Conservation (phyloP, 2,113 vertebrate genomes). For the Rattus norvegicus region GRCr8 NC_086022.1:28547001-28547500, state of each 20-base stretch:
- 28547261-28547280: slow-evolving; percentile 79
- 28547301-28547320: slow-evolving; percentile 74
- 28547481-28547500: slow-evolving; percentile 86
- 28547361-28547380: slow-evolving; percentile 75
- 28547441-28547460: slow-evolving; percentile 84
- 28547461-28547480: slow-evolving; percentile 87
- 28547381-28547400: slow-evolving; percentile 81
- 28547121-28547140: background rate
- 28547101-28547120: background rate
- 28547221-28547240: slow-evolving; percentile 59
- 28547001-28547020: background rate
- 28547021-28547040: background rate
- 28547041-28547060: background rate
- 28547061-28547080: background rate
- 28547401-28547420: slow-evolving; percentile 84
- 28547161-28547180: slow-evolving; percentile 69
- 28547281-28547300: slow-evolving; percentile 66
- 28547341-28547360: slow-evolving; percentile 77
- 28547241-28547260: slow-evolving; percentile 79
- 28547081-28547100: background rate
- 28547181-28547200: slow-evolving; percentile 64
- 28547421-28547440: slow-evolving; percentile 80
- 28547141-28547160: slow-evolving; percentile 19
- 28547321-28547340: slow-evolving; percentile 61
- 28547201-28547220: slow-evolving; percentile 75